phyloP scores from a whole-genome alignment of 2,888 invertebrate genomes.

The Tholera decimalis region DNA sequence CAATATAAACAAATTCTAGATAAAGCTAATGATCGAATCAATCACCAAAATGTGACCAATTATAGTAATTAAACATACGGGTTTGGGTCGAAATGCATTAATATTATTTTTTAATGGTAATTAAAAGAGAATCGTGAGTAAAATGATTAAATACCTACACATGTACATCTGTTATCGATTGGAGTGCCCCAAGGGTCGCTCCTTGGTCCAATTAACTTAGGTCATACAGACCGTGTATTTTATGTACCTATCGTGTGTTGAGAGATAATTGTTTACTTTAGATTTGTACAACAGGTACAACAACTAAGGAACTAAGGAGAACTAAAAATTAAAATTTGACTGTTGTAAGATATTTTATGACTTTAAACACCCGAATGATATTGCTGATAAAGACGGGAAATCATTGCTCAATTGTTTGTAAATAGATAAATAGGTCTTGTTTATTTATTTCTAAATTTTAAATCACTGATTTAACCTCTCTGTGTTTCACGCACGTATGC shows the following conservation, averaged over 20 bases:
- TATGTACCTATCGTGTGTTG: slow-evolving; percentile 33
- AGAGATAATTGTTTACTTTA: slow-evolving; percentile 19
- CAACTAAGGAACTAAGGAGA: too few relatives aligned
- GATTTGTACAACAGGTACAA: slow-evolving; percentile 38
- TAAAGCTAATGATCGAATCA: slow-evolving; percentile 16
- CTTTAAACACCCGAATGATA: slow-evolving; percentile 12
- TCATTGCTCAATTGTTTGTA: neutral
- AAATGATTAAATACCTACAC: slow-evolving; percentile 61
- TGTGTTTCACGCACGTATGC: too few relatives aligned
- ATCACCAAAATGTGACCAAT: slow-evolving; percentile 20
- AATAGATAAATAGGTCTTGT: slow-evolving; percentile 2
- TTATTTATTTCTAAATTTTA: neutral
- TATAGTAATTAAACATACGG: slow-evolving; percentile 13
- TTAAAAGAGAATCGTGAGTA: slow-evolving; percentile 42
- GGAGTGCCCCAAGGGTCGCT: slow-evolving; percentile 72
- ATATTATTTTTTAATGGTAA: slow-evolving; percentile 27
- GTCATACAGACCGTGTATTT: slow-evolving; percentile 69
- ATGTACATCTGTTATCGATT: slow-evolving; percentile 68
- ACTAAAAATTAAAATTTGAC: too few relatives aligned
- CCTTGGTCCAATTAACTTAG: slow-evolving; percentile 82
- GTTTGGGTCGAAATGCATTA: slow-evolving; percentile 1
- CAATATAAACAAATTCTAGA: slow-evolving; percentile 34
- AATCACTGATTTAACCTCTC: neutral
- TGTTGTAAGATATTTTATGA: slow-evolving; percentile 1
- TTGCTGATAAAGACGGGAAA: slow-evolving; percentile 1